Evolutionary conservation across 2,888 invertebrate genomes (phyloP), one percentile per base, ranked within the genome.

Genomic region (Halictus quadricinctus): DNA sequence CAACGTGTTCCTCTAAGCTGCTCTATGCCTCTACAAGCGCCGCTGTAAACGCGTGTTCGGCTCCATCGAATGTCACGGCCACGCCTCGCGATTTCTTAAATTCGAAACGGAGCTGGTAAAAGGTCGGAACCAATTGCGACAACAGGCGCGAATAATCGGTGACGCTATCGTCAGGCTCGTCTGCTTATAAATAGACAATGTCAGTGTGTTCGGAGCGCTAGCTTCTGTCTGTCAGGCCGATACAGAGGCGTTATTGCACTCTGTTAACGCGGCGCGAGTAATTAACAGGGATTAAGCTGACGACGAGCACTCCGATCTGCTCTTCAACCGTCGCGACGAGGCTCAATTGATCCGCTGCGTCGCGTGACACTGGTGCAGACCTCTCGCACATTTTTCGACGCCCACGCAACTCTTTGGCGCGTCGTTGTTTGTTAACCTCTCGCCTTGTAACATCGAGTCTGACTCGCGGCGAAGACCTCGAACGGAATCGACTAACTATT

Each of bases 141-240:
- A 70, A 76, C 72, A 72, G 29, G 64, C 79, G 50, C 50, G 66
- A 29, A 66, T 66, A 80, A 66, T 80, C 79, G 66, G 50, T 80
- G 79, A 66, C 74, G 75, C 66, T 64, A 75, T 70, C 46, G n/a
- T 70, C 80, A 58, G 41, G 70, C 43, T 76, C 41, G n/a, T 48
- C 21, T 69, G 76, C 6, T 58, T 70, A 76, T 80, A 76, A 80
- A 76, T 76, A 76, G 80, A 46, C 3, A 58, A 29, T 46, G 66
- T 66, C 66, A 36, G 36, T 21, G 15, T 66, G 66, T 36, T 66
- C 66, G 21, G 8, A 66, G 21, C 36, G 66, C 4, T 18, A 18
- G 66, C 36, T 21, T 18, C 36, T 36, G 66, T 36, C 36, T 66
- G 36, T 18, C 36, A 21, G 36, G 8, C 18, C 66, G 66, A 18